Evolutionary conservation across 2,888 invertebrate species (phyloP).

Genomic region (Cylindroiulus punctatus): DNA sequence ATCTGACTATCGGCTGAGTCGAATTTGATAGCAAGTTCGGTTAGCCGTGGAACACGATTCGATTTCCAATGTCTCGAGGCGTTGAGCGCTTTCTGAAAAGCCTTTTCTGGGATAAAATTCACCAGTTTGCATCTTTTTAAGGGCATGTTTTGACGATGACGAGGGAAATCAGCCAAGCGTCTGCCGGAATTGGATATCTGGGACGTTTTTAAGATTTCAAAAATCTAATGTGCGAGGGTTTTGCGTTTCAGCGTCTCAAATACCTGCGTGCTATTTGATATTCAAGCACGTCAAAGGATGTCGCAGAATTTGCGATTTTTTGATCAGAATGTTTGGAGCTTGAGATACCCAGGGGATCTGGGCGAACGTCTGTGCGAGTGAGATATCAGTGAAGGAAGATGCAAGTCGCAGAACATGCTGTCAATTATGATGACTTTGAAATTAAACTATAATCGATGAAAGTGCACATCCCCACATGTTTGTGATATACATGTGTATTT

Average conservation of each 20-base stretch:
- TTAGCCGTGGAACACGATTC: not conserved
- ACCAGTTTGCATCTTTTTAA: not conserved
- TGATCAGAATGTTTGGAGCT: not conserved
- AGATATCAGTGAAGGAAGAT: not conserved
- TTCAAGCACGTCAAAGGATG: not conserved
- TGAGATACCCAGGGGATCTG: not conserved
- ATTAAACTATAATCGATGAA: not conserved
- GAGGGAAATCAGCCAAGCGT: not conserved
- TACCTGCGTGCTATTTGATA: not conserved
- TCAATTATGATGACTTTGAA: not conserved
- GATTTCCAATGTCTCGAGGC: not conserved
- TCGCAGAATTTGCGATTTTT: conserved; percentile 23
- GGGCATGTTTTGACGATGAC: not conserved
- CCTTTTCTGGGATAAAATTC: not conserved
- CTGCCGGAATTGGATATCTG: not conserved
- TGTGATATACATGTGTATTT: too few species aligned
- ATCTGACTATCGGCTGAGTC: not conserved
- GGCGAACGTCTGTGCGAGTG: not conserved
- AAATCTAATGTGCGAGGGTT: not conserved
- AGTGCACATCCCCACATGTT: too few species aligned
- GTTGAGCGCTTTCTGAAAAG: not conserved
- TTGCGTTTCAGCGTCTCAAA: not conserved
- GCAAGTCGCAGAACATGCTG: not conserved
- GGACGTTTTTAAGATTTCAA: not conserved
- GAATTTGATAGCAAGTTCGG: not conserved